Evolutionary conservation across 2,113 vertebrate genomes (phyloP).

Genomic region (Chaetorhynchus papuensis): DNA sequence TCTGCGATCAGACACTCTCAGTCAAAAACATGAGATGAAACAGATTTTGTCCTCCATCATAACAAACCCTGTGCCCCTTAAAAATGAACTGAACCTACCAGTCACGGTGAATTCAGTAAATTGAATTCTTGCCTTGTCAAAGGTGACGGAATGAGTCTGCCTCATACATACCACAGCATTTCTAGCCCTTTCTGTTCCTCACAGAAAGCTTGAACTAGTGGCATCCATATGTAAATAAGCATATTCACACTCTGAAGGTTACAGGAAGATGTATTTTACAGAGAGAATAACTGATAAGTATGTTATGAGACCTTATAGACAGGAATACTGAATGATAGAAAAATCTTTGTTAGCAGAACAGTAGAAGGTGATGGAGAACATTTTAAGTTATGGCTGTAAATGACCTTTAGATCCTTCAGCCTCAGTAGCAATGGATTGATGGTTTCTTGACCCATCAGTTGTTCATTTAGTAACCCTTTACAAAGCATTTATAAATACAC

Average conservation of each 20-base stretch:
- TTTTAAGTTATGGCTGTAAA: not conserved
- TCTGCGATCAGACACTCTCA: not conserved
- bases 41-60: not conserved
- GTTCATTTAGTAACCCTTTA: not conserved
- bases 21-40: not conserved
- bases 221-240: not conserved
- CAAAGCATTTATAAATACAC: not conserved
- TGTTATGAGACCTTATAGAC: not conserved
- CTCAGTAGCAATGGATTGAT: not conserved
- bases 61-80: not conserved
- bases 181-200: not conserved
- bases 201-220: not conserved
- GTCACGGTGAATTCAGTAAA: not conserved
- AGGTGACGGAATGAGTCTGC: not conserved
- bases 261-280: not conserved
- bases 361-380: not conserved
- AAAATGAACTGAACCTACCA: not conserved
- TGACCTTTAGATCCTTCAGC: not conserved
- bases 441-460: not conserved
- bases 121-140: not conserved
- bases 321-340: not conserved
- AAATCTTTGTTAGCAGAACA: not conserved
- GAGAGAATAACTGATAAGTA: not conserved
- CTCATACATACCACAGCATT: not conserved
- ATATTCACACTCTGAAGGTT: not conserved